Conservation (phyloP, 2,113 vertebrate genomes). For the Clarias macrocephalus region DNA sequence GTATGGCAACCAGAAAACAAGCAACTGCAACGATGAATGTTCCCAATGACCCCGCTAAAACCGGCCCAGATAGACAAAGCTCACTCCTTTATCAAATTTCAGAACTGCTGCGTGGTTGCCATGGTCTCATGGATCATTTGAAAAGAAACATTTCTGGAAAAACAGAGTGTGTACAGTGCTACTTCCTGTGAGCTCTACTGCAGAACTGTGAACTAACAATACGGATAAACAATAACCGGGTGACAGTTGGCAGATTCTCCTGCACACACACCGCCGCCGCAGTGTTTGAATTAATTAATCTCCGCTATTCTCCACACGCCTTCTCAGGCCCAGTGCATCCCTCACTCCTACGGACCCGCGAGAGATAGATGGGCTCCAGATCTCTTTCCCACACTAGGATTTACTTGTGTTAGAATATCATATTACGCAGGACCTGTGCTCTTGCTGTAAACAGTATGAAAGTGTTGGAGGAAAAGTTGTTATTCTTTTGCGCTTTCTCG, state of each 20-base stretch:
- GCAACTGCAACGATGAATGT: slow-evolving; percentile 23
- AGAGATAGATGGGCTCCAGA: slow-evolving; percentile 43
- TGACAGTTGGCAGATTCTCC: slow-evolving; percentile 24
- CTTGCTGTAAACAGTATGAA: slow-evolving; percentile 63
- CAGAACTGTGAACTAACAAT: slow-evolving; percentile 27
- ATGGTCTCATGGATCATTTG: slow-evolving; percentile 13
- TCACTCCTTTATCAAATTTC: slow-evolving; percentile 28
- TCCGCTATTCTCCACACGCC: slow-evolving; percentile 3
- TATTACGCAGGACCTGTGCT: slow-evolving; percentile 57
- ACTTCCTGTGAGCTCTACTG: slow-evolving; percentile 17
- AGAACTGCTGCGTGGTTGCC: slow-evolving; percentile 3
- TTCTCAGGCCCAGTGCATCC: slow-evolving; percentile 32
- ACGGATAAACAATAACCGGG: slow-evolving; percentile 29
- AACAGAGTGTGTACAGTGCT: slow-evolving; percentile 6
- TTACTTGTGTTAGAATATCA: slow-evolving; percentile 59
- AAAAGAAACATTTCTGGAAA: slow-evolving; percentile 20
- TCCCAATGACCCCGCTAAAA: slow-evolving; percentile 19
- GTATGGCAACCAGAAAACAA: slow-evolving; percentile 56
- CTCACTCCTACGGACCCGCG: slow-evolving; percentile 35
- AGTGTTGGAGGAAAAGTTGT: slow-evolving; percentile 55
- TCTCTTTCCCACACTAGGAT: slow-evolving; percentile 51
- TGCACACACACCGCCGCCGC: slow-evolving; percentile 2
- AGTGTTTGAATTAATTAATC: slow-evolving; percentile 28
- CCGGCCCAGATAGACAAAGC: slow-evolving; percentile 28
- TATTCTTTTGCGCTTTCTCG: slow-evolving; percentile 58